Conservation (phyloP, 2,797 vertebrate genomes). For the Microtus agrestis region DNA sequence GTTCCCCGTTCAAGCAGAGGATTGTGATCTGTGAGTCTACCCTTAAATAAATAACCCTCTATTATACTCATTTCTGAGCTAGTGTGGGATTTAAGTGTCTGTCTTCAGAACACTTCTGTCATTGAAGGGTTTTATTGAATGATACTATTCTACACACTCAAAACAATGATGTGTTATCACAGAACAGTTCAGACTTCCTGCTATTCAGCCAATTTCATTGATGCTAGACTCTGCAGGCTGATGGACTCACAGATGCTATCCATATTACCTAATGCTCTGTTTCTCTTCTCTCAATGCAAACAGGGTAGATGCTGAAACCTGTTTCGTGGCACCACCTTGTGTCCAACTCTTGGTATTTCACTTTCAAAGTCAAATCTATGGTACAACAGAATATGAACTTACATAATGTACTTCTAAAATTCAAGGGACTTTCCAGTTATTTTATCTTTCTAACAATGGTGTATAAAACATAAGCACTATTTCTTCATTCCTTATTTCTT, state of each 20-base stretch:
- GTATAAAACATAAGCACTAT: neutral
- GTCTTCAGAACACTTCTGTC: neutral
- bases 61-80: too few species aligned
- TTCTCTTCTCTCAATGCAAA: neutral
- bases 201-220: neutral
- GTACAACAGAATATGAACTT: neutral
- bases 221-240: neutral
- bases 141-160: neutral
- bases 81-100: too few species aligned
- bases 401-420: neutral
- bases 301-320: neutral
- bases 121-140: neutral
- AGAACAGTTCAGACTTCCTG: neutral
- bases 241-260: neutral
- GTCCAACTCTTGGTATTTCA: neutral
- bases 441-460: neutral
- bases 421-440: neutral
- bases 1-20: too few species aligned
- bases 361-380: neutral
- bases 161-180: neutral
- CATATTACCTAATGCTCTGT: neutral
- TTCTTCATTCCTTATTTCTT: neutral
- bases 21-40: too few species aligned
- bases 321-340: neutral
- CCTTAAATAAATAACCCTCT: too few species aligned